Percentiles rank a stretch among this genome's conserved stretches.
Evolutionary conservation across 2,888 invertebrate genomes (phyloP).

Genomic region (Eupithecia pulchellata): DNA sequence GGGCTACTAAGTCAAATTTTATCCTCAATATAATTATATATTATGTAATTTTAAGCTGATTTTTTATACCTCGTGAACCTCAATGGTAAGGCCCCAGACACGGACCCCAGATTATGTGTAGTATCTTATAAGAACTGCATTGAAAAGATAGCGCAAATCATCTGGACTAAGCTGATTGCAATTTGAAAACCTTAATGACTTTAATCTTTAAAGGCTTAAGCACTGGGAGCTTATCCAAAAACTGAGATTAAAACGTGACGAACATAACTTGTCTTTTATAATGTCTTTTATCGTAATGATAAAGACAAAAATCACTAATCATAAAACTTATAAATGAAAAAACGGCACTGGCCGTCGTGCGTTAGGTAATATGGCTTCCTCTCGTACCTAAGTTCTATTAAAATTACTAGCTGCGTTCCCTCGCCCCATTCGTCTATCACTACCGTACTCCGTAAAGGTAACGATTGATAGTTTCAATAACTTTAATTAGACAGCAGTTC

Average conservation of each 20-base stretch:
- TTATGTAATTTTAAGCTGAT: background rate
- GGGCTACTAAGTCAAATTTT: background rate
- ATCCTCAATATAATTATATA: background rate
- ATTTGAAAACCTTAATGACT: background rate
- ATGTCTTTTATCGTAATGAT: background rate
- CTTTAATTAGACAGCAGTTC: constrained; percentile 32
- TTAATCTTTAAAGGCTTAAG: background rate
- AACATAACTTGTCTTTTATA: background rate
- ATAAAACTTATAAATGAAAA: background rate
- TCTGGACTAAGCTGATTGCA: background rate
- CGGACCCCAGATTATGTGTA: no score
- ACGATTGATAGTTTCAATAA: constrained; percentile 16
- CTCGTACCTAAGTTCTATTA: background rate
- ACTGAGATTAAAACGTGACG: background rate
- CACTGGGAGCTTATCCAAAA: background rate
- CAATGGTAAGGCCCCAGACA: background rate
- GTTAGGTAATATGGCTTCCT: background rate
- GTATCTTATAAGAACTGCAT: constrained; percentile 12
- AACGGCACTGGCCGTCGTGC: background rate
- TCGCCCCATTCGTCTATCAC: background rate
- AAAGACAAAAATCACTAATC: background rate
- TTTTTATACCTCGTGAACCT: background rate
- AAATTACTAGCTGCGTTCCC: background rate
- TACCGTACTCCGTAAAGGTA: background rate
- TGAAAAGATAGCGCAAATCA: constrained; percentile 16